A percentile compares a stretch with the other conserved stretches of the same genome.
Conservation (phyloP, 2,113 vertebrate species). For the Seriola dumerili region DNA sequence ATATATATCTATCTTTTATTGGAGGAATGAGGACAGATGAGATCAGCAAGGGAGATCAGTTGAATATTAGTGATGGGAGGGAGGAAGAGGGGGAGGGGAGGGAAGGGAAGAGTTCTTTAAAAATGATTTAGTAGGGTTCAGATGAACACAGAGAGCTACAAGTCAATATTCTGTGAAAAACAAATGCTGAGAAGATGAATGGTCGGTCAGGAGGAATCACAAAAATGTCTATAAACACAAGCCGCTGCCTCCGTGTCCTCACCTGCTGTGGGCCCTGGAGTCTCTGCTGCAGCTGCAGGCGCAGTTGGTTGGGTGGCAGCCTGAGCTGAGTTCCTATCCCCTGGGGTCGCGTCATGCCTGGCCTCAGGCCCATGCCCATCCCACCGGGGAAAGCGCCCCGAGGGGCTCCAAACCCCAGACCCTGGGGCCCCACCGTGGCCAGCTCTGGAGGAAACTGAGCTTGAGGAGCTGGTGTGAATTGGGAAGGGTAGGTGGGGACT, state of each 20-base stretch:
- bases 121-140: background rate
- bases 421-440: conserved; percentile 80
- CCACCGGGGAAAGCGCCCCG: conserved; percentile 87
- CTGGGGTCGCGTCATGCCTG: conserved; percentile 83
- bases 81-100: background rate
- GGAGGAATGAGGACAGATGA: background rate
- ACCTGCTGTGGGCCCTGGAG: conserved; percentile 95
- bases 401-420: conserved; percentile 85
- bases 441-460: conserved; percentile 87
- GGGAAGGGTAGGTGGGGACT: conserved; percentile 86
- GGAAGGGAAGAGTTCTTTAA: background rate
- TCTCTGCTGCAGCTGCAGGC: conserved; percentile 94
- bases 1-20: background rate
- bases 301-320: conserved; percentile 92
- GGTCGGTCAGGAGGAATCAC: too few relatives aligned
- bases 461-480: conserved; percentile 87
- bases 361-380: conserved; percentile 85
- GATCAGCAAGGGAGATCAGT: background rate
- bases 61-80: background rate
- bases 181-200: too few relatives aligned
- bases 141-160: background rate
- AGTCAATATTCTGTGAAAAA: too few relatives aligned
- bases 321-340: conserved; percentile 87
- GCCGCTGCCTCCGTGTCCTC: conserved; percentile 20
- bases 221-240: too few relatives aligned